Evolutionary conservation across 2,113 vertebrate genomes (phyloP), one percentile per base, ranked within the genome.

Genomic region (Peucedramus taeniatus): DNA sequence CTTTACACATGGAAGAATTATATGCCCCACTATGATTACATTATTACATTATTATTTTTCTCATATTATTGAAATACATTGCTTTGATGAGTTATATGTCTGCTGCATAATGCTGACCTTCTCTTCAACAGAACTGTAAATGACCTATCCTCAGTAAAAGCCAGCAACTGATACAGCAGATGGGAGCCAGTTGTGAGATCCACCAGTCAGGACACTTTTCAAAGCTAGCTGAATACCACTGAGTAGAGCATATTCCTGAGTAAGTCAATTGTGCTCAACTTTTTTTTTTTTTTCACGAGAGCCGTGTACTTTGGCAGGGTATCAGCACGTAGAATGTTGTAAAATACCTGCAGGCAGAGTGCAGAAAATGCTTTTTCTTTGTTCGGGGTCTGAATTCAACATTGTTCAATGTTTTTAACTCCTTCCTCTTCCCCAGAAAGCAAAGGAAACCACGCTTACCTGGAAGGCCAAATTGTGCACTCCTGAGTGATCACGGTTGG

Each of bases 381-480:
- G 49, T 81, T 69, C 26, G 13, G 15, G 15, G 11, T 35, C 51
- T 20, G n/a, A 87, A 42, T 37, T 37, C 56, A 80, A 30, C 16
- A 40, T 10, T 61, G 26, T 45, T 80, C 18, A 27, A 83, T 40
- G 23, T 14, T 22, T 89, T 65, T n/a, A 76, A 81, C 30, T 54
- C 31, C 23, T 60, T 80, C 61, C 68, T 71, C 61, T 68, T 84
- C 49, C 79, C 42, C 49, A n/a, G 14, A 76, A 57, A 77, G 28
- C 50, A 77, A 81, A 86, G 3, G 23, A 89, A 87, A 84, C 9
- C 10, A 14, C 1, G 1, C 97, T 97, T 91, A 98, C 98, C 98
- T 97, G 97, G 82, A 98, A 98, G 49, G 86, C 78, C 30, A 80
- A 11, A 54, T 98, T 98, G 66, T 54, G 50, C 54, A 47, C 39